phyloP scores from a whole-genome alignment of 2,113 vertebrate species.

The Plecotus auritus region DNA sequence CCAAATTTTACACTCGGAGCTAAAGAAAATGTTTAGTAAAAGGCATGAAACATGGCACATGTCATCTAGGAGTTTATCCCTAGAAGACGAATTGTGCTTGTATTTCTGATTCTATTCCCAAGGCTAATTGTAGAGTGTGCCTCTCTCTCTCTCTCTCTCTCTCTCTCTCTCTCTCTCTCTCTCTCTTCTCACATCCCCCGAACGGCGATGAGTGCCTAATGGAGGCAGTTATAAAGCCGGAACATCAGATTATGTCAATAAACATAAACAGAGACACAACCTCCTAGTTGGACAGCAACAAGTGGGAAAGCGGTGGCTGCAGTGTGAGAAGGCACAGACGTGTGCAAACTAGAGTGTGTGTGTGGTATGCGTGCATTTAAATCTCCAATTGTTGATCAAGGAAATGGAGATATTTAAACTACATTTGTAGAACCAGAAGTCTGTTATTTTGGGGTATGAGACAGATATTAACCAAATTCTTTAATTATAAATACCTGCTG shows the following conservation, averaged over 20 bases:
- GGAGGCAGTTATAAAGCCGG: background rate
- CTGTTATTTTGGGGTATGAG: background rate
- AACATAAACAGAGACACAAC: background rate
- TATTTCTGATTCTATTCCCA: background rate
- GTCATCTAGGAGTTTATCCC: background rate
- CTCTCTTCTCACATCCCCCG: background rate
- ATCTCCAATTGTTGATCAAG: background rate
- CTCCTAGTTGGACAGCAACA: background rate
- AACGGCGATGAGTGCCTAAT: background rate
- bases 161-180: too few species aligned
- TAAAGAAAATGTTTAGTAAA: background rate
- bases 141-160: background rate
- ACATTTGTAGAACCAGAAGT: background rate
- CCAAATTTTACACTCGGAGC: background rate
- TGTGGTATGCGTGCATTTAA: background rate
- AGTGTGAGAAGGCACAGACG: accelerated
- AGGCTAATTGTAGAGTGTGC: background rate
- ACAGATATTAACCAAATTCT: background rate
- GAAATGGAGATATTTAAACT: background rate
- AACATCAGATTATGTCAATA: background rate
- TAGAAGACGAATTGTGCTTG: background rate
- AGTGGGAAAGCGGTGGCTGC: background rate
- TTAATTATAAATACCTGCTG: background rate
- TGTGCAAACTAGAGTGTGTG: accelerated
- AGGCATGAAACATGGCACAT: background rate